Base-by-base conservation (phyloP, 2,797 vertebrate species). In the Forpus xanthops region DNA sequence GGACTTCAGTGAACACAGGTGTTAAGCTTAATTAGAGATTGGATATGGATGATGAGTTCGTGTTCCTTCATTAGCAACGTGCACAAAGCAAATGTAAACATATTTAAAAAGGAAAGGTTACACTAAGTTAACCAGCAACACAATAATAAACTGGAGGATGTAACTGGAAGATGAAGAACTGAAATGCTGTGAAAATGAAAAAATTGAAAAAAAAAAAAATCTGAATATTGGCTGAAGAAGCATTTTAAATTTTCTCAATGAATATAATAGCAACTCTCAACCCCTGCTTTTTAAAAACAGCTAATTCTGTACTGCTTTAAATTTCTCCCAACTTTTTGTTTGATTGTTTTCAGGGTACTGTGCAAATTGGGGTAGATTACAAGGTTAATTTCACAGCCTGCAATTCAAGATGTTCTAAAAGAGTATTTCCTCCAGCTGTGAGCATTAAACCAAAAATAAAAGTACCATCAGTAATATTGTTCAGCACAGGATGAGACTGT, bases 1-100 rank as follows among this genome's bases (percentile, higher is more conserved):
- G n/a, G 14, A 68, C 11, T 21, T 37, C 11, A 88, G 70, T 44
- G 21, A 93, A 78, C 12, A 72, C 76, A 70, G 20, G 21, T 24
- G 60, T 72, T 82, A 64, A 71, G 58, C 21, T 9, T 6, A 84
- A 60, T 39, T 1, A 71, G n/a, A 78, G 28, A 62, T 11, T 49
- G 21, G 30, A 49, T 18, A 61, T 15, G 24, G 41, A 19, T 71
- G 55, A 82, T 62, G 53, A 96, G 77, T 80, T 92, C 5, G 7
- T 18, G 55, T 47, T 85, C 11, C 44, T 56, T 27, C 70, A 75
- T 60, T 65, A 85, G 55, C 82, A 96, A 82, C 50, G 79, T 7
- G 39, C 37, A 86, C 44, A 71, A 95, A 96, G 84, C 56, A 86
- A 93, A 92, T 30, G 42, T 82, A 94, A 97, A 96, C 39, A 60